A percentile compares a stretch with the other conserved stretches of the same genome.
These are phyloP conservation scores for Sylvia atricapilla DNA, from an alignment of 2,113 vertebrate genomes.

Conservation along the genomic window DNA sequence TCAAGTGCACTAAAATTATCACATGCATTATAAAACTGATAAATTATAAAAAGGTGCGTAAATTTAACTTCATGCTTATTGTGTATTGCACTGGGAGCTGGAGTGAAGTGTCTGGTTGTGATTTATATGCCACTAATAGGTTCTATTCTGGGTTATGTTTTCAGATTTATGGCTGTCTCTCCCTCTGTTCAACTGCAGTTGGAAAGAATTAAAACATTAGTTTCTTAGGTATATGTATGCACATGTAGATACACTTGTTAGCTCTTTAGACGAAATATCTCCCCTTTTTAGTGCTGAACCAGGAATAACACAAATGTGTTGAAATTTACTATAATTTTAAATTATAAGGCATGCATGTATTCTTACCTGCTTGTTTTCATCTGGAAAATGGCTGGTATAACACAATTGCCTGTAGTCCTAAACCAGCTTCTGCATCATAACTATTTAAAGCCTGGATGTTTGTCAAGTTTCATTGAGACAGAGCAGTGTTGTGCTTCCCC, in stretches of 20 bases:
- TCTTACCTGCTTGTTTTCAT: background rate
- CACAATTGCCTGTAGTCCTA: background rate
- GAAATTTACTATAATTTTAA: background rate
- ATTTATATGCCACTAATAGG: slow-evolving; percentile 21
- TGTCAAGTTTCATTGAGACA: background rate
- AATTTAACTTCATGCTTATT: background rate
- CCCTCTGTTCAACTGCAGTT: background rate
- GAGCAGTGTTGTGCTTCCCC: background rate
- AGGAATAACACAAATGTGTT: background rate
- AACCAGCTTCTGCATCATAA: background rate
- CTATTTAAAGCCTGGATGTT: background rate
- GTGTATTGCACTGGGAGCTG: background rate
- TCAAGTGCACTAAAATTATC: background rate
- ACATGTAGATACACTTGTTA: background rate
- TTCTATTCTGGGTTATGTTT: background rate
- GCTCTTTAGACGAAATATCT: background rate
- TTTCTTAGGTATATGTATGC: background rate
- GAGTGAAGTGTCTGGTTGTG: background rate
- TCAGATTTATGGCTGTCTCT: slow-evolving; percentile 29
- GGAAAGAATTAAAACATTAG: background rate
- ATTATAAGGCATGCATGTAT: background rate
- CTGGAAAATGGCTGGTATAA: background rate
- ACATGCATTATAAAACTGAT: background rate
- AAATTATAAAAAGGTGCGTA: background rate
- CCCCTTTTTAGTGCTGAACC: background rate